Evolutionary conservation across 2,797 vertebrate genomes (phyloP), one percentile per base, ranked within the genome.

Genomic region (Australoheros facetus): DNA sequence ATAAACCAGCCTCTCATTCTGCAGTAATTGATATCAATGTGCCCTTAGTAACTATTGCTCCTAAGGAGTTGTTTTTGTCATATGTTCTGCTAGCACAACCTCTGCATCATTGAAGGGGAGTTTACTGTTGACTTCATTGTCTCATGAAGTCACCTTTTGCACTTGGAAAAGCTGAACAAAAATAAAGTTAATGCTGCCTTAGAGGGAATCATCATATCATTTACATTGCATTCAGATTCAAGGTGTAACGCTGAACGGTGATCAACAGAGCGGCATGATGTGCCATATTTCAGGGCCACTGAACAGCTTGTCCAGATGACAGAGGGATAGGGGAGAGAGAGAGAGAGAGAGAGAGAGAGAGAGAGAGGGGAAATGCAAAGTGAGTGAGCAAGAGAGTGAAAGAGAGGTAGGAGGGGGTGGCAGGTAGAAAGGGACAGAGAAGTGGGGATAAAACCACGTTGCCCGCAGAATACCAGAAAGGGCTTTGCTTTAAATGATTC

Each of bases 161-260:
- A 84, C 87, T 83, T 76, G 71, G 79, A 81, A 90, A 91, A 84
- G 75, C 92, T 73, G 71, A 85, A 83, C 16, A 80, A 88, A 91
- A 39, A 75, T 75, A 88, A 93, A 92, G 87, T 91, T 91, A 94
- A 92, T 86, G 89, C 87, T 91, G 88, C 91, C 90, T 94, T 85
- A 81, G 81, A 95, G 94, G 86, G 89, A 90, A 91, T 90, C 89
- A 95, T 95, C 92, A 90, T 95, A 95, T 96, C 94, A 94, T 95
- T 95, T 95, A 94, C 94, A 94, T 95, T 89, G 86, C 86, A 90
- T 94, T 93, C 91, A 90, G 81, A 92, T 91, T 88, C 88, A 88
- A 83, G 74, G 81, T 87, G 92, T 91, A 91, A 82, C 76, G 73
- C 92, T 87, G 91, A 91, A 85, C 70, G 88, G 64, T 84, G 93